phyloP scores from a whole-genome alignment of 2,888 invertebrate genomes.

The Anticlea derivata region DNA sequence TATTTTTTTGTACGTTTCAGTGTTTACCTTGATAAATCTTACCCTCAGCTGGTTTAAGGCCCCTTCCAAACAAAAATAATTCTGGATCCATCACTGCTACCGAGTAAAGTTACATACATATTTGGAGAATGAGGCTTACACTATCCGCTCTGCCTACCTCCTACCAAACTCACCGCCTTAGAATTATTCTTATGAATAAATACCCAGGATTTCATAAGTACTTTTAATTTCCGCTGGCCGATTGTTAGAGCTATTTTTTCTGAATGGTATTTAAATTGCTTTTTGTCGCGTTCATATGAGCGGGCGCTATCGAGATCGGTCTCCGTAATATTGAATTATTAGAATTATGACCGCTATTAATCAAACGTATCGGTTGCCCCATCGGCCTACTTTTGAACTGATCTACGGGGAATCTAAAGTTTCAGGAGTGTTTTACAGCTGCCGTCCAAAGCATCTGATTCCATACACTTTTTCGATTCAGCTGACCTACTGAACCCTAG shows the following conservation, averaged over 20 bases:
- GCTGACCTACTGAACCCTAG: too few relatives aligned
- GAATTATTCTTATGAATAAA: constrained; percentile 64
- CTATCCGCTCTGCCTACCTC: not conserved
- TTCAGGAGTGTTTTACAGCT: not conserved
- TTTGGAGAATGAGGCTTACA: too few relatives aligned
- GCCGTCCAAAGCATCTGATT: too few relatives aligned
- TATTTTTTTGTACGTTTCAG: too few relatives aligned
- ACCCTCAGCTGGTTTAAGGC: too few relatives aligned
- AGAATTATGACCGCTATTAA: constrained; percentile 28
- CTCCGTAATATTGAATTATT: constrained; percentile 35
- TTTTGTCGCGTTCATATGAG: constrained; percentile 63
- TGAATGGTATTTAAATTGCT: constrained; percentile 62
- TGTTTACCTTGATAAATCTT: too few relatives aligned
- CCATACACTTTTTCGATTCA: too few relatives aligned
- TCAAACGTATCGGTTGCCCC: constrained; percentile 27
- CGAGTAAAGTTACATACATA: too few relatives aligned
- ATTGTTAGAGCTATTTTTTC: constrained; percentile 52
- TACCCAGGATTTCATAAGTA: constrained; percentile 52
- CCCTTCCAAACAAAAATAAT: too few relatives aligned
- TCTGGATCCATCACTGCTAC: too few relatives aligned
- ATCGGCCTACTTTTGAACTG: constrained; percentile 28
- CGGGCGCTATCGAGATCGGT: constrained; percentile 51
- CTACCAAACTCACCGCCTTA: constrained; percentile 4
- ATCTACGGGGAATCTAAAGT: constrained; percentile 4
- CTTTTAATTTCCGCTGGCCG: constrained; percentile 61